Conservation (phyloP, 1,140 invertebrate genomes). For the Drosophila jambulina region DNA sequence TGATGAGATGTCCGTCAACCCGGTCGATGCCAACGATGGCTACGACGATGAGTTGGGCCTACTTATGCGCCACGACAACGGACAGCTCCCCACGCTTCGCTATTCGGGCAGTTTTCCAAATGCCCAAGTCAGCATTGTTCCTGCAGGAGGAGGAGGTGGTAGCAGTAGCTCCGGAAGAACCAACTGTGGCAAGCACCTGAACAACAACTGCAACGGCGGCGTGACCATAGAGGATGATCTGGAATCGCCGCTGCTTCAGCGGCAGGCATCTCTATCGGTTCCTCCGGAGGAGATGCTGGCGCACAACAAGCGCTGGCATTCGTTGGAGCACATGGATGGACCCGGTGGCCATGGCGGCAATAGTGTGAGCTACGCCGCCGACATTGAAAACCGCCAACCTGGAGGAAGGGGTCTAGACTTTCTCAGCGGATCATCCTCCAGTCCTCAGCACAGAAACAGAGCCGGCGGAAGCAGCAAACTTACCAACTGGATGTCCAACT, state of each 20-base stretch:
- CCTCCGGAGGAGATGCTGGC: constrained; percentile 85
- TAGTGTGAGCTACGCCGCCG: constrained; percentile 78
- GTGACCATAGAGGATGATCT: constrained; percentile 85
- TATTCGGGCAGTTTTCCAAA: constrained; percentile 68
- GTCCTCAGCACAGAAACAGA: constrained; percentile 32
- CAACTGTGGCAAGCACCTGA: constrained; percentile 83
- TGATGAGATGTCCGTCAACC: constrained; percentile 58
- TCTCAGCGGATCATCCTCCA: constrained; percentile 14
- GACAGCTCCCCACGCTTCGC: constrained; percentile 56
- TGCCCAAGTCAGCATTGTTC: constrained; percentile 64
- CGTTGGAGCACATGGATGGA: constrained; percentile 89
- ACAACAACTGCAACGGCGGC: constrained; percentile 86
- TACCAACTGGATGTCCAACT: constrained; percentile 66
- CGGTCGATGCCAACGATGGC: constrained; percentile 68
- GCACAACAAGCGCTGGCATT: constrained; percentile 90
- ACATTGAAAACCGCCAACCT: constrained; percentile 63
- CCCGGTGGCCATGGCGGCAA: constrained; percentile 83
- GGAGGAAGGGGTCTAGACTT: constrained; percentile 18
- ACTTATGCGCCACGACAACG: constrained; percentile 74
- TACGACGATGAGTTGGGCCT: constrained; percentile 79
- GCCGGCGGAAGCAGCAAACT: constrained; percentile 42
- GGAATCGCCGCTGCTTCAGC: constrained; percentile 87
- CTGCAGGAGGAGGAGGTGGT: constrained; percentile 60
- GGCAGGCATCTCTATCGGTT: constrained; percentile 86
- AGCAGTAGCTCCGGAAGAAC: constrained; percentile 24